These are phyloP conservation scores for Somateria mollissima DNA, from an alignment of 2,797 vertebrate species.

Conservation along the genomic window DNA sequence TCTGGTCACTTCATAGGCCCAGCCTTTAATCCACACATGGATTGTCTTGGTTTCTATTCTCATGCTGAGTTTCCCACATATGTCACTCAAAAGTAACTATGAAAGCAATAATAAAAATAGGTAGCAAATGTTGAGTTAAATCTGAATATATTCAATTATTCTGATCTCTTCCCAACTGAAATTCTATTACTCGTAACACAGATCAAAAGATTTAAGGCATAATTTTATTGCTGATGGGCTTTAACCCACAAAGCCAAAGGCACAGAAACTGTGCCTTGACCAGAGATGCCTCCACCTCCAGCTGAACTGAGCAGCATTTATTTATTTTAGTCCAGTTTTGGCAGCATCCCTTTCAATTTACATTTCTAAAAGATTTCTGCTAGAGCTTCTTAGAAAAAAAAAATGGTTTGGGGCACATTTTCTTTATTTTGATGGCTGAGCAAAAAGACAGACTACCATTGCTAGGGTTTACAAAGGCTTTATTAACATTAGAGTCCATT, in stretches of 20 bases:
- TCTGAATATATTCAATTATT: not conserved
- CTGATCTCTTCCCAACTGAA: not conserved
- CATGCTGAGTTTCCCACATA: not conserved
- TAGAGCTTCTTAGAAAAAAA: not conserved
- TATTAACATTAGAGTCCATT: constrained; percentile 2
- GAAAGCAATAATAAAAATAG: not conserved
- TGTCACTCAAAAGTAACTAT: not conserved
- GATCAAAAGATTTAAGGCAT: not conserved
- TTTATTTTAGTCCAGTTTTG: not conserved
- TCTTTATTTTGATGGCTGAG: constrained; percentile 9
- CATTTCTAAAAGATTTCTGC: not conserved
- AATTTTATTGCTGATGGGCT: not conserved
- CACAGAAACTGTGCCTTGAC: not conserved
- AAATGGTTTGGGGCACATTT: not conserved
- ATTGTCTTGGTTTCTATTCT: not conserved
- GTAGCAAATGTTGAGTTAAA: not conserved
- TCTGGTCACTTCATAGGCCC: rapidly evolving
- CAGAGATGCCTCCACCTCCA: not conserved
- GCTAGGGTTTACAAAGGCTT: not conserved
- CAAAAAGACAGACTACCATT: not conserved
- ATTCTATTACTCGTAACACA: not conserved
- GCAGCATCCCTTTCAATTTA: not conserved
- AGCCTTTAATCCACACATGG: not conserved
- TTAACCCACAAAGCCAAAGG: not conserved
- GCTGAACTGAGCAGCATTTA: not conserved